These are phyloP conservation scores for Parnassius smintheus DNA, from an alignment of 2,888 invertebrate species.

Conservation along the genomic window DNA sequence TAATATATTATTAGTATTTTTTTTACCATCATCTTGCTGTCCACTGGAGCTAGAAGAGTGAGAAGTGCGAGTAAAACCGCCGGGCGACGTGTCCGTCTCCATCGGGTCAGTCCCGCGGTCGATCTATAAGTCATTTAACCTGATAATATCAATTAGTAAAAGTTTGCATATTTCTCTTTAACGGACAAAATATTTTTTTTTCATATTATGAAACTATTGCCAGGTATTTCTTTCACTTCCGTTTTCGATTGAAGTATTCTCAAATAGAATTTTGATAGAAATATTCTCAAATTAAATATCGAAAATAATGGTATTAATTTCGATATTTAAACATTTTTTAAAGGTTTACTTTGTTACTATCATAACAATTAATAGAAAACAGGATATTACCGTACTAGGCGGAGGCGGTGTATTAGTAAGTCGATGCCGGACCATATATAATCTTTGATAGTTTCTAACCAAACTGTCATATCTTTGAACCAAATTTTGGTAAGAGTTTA, in stretches of 20 bases:
- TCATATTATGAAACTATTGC: too few relatives aligned
- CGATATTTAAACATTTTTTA: too few relatives aligned
- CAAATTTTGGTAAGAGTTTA: constrained; percentile 73
- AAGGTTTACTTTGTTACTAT: too few relatives aligned
- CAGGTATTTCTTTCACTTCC: too few relatives aligned
- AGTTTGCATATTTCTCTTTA: too few relatives aligned
- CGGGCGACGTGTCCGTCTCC: constrained; percentile 75
- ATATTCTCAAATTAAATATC: too few relatives aligned
- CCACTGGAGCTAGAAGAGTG: constrained; percentile 38
- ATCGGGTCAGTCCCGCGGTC: constrained; percentile 87
- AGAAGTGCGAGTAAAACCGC: constrained; percentile 39
- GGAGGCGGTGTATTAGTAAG: constrained; percentile 62
- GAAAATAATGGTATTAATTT: too few relatives aligned
- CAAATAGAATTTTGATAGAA: too few relatives aligned
- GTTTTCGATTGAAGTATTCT: too few relatives aligned
- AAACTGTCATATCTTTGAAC: constrained; percentile 76
- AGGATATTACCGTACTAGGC: constrained; percentile 56
- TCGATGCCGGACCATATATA: constrained; percentile 74
- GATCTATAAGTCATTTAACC: constrained; percentile 64
- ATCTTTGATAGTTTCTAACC: constrained; percentile 73
- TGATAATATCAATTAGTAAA: constrained; percentile 7
- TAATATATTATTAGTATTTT: background rate
- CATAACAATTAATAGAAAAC: too few relatives aligned
- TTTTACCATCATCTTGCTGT: constrained; percentile 42
- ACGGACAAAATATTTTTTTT: too few relatives aligned